Evolutionary conservation across 2,797 vertebrate species (phyloP).

Genomic region (Epinephelus awoara): DNA sequence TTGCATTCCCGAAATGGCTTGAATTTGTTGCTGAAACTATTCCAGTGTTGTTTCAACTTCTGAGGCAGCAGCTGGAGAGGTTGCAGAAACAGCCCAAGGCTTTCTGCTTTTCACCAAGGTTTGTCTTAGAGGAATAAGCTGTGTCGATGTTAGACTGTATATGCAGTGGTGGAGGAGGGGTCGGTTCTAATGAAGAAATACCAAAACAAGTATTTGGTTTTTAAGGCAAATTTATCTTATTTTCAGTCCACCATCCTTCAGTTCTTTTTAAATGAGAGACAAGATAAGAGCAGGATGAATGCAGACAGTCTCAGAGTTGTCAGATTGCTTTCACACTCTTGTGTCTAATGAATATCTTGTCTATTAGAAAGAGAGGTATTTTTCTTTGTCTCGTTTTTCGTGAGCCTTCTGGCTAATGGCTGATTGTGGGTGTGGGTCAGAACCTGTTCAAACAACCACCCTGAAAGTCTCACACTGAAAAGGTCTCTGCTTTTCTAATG

Average conservation of each 20-base stretch:
- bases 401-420: background rate
- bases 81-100: background rate
- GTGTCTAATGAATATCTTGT: constrained; percentile 1
- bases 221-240: background rate
- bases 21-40: background rate
- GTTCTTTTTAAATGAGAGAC: background rate
- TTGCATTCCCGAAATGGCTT: constrained; percentile 2
- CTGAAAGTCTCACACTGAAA: background rate
- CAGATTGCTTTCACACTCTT: background rate
- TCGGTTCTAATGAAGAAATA: background rate
- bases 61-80: constrained; percentile 1
- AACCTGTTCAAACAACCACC: background rate
- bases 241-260: constrained; percentile 9
- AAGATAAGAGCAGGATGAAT: too few species aligned
- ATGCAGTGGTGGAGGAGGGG: background rate
- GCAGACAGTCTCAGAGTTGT: background rate
- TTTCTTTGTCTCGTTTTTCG: background rate
- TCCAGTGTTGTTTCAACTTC: background rate
- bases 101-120: constrained; percentile 10
- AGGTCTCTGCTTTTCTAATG: background rate
- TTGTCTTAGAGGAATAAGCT: background rate
- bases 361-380: background rate
- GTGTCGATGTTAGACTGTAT: too few species aligned
- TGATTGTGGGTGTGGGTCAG: background rate
- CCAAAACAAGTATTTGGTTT: background rate